Base-by-base conservation (phyloP, 1,140 invertebrate species). In the Drosophila sucinea region DNA sequence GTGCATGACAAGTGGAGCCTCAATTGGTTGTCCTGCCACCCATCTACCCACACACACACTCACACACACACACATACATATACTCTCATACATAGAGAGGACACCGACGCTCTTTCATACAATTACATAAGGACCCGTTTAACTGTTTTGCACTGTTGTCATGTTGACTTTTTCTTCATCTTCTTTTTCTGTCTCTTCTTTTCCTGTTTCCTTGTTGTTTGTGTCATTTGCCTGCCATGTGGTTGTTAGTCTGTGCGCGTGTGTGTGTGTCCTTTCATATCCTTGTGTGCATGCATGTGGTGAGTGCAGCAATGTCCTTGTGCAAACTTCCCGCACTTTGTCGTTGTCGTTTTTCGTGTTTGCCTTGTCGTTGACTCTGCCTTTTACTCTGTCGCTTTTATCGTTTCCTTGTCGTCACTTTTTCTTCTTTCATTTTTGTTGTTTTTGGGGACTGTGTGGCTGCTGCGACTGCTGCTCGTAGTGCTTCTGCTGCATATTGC, bases 281-380 rank as follows among this genome's bases (percentile, higher is more conserved):
- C 83, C 79, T 87, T 86, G 76, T 86, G 83, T 86, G 83, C 84
- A 89, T 89, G 84, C 84, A 89, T 87, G 84, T 87, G 84, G 84
- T 81, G 79, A 79, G 30, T 81, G 85, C 84, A 81, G 85, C 84
- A 89, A 89, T 89, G 82, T 86, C 82, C 83, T 86, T 86, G 82
- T 79, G 85, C 84, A 89, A 89, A 89, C 84, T 89, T 90, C 77
- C 83, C 83, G 76, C 80, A 86, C 79, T 87, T 86, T 87, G 83
- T 87, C 82, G 81, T 81, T 60, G 73, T 65, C 70, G 64, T 67
- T 72, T 57, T 72, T 67, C 57, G 70, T 86, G 60, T 64, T 81
- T 76, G 70, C 66, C 67, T 68, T 80, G 81, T 56, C 62, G 68
- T 68, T 67, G 67, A 60, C 47, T 32, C 56, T 58, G 56, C 30